phyloP scores from a whole-genome alignment of 2,113 vertebrate genomes.

The Polyodon spathula region DNA sequence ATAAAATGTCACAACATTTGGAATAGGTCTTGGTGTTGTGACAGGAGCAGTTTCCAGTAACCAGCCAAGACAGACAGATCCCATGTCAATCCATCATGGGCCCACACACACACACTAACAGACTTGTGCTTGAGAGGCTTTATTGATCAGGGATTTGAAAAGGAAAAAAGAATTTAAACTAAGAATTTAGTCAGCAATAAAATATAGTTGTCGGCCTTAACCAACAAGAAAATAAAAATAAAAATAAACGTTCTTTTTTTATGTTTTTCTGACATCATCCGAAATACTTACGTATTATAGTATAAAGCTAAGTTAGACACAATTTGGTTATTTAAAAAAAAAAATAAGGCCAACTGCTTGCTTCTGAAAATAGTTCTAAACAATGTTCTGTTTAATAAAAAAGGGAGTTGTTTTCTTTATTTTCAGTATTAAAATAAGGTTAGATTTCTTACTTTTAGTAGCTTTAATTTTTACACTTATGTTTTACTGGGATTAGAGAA shows the following conservation, averaged over 20 bases:
- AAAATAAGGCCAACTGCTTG: too few relatives aligned
- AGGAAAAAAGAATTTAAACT: slow-evolving; percentile 6
- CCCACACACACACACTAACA: slow-evolving; percentile 9
- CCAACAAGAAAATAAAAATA: not conserved
- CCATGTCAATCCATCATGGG: not conserved
- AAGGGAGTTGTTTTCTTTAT: too few relatives aligned
- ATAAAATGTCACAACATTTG: slow-evolving; percentile 43
- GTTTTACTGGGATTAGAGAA: too few relatives aligned
- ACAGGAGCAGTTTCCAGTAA: slow-evolving; percentile 36
- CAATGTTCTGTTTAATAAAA: too few relatives aligned
- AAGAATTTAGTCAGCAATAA: not conserved
- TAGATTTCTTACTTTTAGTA: too few relatives aligned
- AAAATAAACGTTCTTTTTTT: not conserved
- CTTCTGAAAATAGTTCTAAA: too few relatives aligned
- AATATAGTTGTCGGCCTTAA: not conserved
- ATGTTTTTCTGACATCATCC: not conserved
- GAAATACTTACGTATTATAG: too few relatives aligned
- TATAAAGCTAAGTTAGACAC: too few relatives aligned
- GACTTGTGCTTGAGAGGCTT: slow-evolving; percentile 1
- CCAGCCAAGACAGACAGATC: slow-evolving; percentile 18
- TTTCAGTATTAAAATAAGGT: too few relatives aligned
- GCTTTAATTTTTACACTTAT: too few relatives aligned
- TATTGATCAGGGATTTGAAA: slow-evolving; percentile 10
- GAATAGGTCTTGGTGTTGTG: slow-evolving; percentile 35
- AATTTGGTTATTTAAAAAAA: too few relatives aligned